Evolutionary conservation across 2,888 invertebrate genomes (phyloP).

Genomic region (Cordilura impudica): DNA sequence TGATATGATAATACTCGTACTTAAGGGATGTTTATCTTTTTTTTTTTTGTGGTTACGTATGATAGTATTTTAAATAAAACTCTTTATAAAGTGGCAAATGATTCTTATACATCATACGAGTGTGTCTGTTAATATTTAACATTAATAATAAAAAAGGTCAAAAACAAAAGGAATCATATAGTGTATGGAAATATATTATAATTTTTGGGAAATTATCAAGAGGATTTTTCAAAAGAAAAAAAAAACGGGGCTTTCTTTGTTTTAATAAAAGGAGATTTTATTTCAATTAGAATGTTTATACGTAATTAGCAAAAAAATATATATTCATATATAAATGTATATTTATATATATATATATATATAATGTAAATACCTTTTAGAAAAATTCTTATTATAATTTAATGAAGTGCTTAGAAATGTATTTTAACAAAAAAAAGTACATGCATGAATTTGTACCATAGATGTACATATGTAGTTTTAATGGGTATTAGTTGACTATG

Average conservation of each 20-base stretch:
- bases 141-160: constrained; percentile 35
- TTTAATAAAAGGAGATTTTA: background rate
- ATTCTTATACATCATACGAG: background rate
- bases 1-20: constrained; percentile 44
- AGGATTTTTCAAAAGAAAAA: no score
- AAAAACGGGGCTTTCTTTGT: background rate
- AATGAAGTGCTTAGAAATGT: background rate
- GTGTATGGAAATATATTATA: background rate
- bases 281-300: constrained; percentile 25
- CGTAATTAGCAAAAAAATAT: background rate
- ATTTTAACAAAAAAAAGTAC: background rate
- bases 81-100: background rate
- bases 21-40: constrained; percentile 35
- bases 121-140: background rate
- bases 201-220: background rate
- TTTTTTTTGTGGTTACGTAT: constrained; percentile 32
- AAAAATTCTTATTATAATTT: no score
- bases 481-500: no score
- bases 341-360: no score
- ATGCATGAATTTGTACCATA: background rate
- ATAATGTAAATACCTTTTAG: background rate
- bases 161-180: constrained; percentile 4
- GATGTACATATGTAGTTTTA: no score
- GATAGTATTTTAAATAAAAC: constrained; percentile 21
- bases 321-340: no score